phyloP scores from a whole-genome alignment of 2,888 invertebrate genomes.

The Phortica okadai region DNA sequence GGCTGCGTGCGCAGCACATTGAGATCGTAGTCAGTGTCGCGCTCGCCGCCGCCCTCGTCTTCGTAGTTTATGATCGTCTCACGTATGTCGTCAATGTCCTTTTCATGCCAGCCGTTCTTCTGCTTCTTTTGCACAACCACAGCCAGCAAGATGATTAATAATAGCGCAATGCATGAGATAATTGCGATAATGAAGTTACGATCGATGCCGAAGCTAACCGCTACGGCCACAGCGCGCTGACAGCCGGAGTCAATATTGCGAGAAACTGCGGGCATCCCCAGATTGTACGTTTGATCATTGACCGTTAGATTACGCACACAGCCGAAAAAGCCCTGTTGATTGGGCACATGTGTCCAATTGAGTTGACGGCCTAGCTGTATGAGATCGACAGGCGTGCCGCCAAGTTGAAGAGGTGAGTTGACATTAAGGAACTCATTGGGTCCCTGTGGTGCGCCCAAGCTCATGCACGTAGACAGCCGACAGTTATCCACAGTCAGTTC shows the following conservation, averaged over 20 bases:
- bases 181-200: constrained; percentile 93
- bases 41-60: constrained; percentile 98
- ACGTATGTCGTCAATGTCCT: constrained; percentile 95
- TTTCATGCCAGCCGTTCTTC: constrained; percentile 90
- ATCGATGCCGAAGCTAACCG: constrained; percentile 89
- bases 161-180: constrained; percentile 88
- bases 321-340: constrained; percentile 86
- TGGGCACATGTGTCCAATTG: constrained; percentile 85
- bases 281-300: constrained; percentile 91
- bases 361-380: constrained; percentile 80
- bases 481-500: constrained; percentile 89
- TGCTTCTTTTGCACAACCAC: constrained; percentile 93
- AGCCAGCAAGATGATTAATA: constrained; percentile 87
- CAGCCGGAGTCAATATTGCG: constrained; percentile 86
- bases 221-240: constrained; percentile 84
- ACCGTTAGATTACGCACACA: constrained; percentile 95
- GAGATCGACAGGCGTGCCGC: constrained; percentile 84
- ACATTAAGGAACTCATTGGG: constrained; percentile 86
- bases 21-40: constrained; percentile 84
- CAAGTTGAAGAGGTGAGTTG: constrained; percentile 92
- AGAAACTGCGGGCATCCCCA: constrained; percentile 87
- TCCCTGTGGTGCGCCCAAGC: constrained; percentile 83
- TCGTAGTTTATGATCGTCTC: constrained; percentile 99
- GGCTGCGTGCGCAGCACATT: constrained; percentile 76
- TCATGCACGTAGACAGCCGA: constrained; percentile 83